phyloP scores from a whole-genome alignment of 2,888 invertebrate genomes.

The Furcula furcula region DNA sequence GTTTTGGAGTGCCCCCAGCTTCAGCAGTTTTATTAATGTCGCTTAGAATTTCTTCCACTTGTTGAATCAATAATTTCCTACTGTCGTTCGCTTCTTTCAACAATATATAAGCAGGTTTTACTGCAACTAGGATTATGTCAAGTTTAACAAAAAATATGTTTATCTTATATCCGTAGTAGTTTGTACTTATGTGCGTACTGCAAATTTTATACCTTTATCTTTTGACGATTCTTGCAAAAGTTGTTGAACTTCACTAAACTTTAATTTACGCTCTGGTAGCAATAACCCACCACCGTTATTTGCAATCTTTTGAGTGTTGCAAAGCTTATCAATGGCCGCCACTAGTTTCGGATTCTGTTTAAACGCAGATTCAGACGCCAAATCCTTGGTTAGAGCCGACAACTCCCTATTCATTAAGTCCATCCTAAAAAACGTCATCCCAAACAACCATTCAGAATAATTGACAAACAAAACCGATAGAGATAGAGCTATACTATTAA shows the following conservation, averaged over 20 bases:
- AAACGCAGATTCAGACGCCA: conserved; percentile 39
- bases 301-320: conserved; percentile 27
- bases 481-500: conserved; percentile 67
- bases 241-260: conserved; percentile 60
- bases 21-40: conserved; percentile 64
- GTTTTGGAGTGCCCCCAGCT: conserved; percentile 53
- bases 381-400: conserved; percentile 48
- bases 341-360: conserved; percentile 64
- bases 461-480: conserved; percentile 65
- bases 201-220: conserved; percentile 27
- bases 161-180: not conserved
- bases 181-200: too few species aligned
- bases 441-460: conserved; percentile 56
- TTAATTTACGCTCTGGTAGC: conserved; percentile 61
- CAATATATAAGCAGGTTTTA: conserved; percentile 29
- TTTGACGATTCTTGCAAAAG: conserved; percentile 39
- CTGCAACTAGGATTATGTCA: conserved; percentile 19
- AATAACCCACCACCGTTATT: conserved; percentile 22
- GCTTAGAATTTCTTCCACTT: conserved; percentile 67
- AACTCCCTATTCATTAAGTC: conserved; percentile 64
- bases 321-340: conserved; percentile 63
- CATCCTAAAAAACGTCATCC: conserved; percentile 53
- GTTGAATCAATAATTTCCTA: conserved; percentile 51
- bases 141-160: not conserved
- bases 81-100: conserved; percentile 41